Evolutionary conservation across 1,140 invertebrate genomes (phyloP).

Genomic region (Tyrophagus putrescentiae): DNA sequence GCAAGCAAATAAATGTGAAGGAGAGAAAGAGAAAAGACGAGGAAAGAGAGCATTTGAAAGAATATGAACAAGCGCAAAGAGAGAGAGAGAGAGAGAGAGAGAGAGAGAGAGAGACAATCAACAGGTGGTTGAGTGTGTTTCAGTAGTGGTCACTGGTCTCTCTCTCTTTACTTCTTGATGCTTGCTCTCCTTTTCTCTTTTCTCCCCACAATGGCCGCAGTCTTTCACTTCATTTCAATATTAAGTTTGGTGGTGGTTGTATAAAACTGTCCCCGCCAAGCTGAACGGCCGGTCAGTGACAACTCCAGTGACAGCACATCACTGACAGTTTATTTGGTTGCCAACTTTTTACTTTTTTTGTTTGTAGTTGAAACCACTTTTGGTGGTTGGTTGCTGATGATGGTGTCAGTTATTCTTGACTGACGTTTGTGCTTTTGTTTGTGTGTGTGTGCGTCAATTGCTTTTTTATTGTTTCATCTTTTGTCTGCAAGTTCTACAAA

Average conservation of each 20-base stretch:
- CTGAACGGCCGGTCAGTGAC: no score
- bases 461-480: no score
- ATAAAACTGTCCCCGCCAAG: neutral
- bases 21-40: neutral
- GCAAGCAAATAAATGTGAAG: neutral
- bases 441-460: no score
- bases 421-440: no score
- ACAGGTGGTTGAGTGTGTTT: neutral
- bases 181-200: no score
- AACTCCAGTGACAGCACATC: no score
- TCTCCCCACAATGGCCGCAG: neutral
- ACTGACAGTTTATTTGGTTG: no score
- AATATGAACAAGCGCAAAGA: neutral
- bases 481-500: no score
- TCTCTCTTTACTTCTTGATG: neutral
- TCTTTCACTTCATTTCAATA: neutral
- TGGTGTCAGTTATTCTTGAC: no score
- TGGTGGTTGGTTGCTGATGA: no score
- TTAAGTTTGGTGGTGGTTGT: neutral
- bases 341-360: no score
- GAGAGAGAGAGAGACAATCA: neutral
- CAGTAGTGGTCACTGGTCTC: neutral
- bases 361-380: no score
- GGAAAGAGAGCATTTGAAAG: neutral
- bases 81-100: slow-evolving; percentile 8